Percentiles rank a stretch among this genome's conserved stretches.
Conservation (phyloP, 92 coral and sea anemone species). For the Porites lobata region DNA sequence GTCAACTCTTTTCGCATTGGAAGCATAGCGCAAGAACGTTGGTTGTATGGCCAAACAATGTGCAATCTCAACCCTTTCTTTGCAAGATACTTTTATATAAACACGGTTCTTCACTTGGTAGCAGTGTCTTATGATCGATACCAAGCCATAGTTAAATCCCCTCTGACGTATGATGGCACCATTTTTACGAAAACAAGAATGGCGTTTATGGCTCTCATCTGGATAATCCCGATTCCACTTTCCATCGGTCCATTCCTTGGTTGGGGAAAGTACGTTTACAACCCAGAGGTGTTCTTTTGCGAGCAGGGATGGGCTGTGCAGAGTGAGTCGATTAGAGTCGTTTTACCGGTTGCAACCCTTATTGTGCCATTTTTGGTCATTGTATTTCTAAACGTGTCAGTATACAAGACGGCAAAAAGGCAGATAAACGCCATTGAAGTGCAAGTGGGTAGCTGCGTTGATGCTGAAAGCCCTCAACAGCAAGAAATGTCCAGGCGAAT, state of each 20-base stretch:
- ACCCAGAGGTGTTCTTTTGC: conserved; percentile 6
- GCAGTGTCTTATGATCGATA: conserved; percentile 9
- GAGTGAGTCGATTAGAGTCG: not conserved
- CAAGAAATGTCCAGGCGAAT: not conserved
- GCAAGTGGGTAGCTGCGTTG: not conserved
- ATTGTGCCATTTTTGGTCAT: not conserved
- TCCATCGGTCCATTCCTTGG: conserved; percentile 8
- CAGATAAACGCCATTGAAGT: not conserved
- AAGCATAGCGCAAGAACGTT: conserved; percentile 3
- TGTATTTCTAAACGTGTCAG: not conserved
- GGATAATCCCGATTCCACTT: conserved; percentile 1
- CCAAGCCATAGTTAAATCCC: conserved; percentile 4
- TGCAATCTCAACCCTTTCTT: not conserved
- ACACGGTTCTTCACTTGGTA: conserved; percentile 9
- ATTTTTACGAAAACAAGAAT: not conserved
- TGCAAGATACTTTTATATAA: not conserved
- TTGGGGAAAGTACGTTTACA: conserved; percentile 2
- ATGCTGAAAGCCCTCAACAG: not conserved
- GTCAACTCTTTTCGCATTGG: not conserved
- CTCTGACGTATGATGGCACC: conserved; percentile 1
- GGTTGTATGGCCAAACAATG: conserved; percentile 13
- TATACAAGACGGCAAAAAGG: not conserved
- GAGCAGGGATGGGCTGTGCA: not conserved
- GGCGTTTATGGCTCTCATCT: not conserved
- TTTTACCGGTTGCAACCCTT: not conserved